Conservation (phyloP, 2,113 vertebrate species). For the Equus quagga region DNA sequence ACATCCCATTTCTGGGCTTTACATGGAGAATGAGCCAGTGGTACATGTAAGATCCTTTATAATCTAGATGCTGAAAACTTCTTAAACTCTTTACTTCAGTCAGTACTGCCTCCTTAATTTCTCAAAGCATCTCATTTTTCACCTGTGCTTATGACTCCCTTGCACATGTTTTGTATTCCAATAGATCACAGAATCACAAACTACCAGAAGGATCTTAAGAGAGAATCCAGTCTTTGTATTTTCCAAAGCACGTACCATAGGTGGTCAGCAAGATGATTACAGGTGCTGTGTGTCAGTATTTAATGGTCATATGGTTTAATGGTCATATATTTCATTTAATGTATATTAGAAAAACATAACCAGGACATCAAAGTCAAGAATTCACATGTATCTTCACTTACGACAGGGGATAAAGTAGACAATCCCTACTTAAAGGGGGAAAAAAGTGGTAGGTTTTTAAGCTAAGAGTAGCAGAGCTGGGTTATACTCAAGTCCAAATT, state of each 20-base stretch:
- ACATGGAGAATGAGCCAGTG: background rate
- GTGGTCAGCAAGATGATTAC: background rate
- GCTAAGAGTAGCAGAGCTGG: background rate
- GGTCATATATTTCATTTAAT: background rate
- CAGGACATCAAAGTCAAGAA: background rate
- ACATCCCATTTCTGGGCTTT: background rate
- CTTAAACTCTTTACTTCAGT: conserved; percentile 3
- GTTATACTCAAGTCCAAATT: background rate
- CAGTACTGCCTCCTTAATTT: background rate
- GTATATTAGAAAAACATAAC: background rate
- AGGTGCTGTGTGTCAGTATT: background rate
- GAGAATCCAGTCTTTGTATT: background rate
- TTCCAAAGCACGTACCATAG: background rate
- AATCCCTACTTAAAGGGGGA: background rate
- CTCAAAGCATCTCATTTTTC: background rate
- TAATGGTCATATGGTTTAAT: background rate
- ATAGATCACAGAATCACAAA: conserved; percentile 4
- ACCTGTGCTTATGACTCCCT: background rate
- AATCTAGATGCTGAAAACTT: background rate
- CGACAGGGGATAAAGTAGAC: conserved; percentile 20
- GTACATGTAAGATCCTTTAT: background rate
- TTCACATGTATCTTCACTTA: background rate
- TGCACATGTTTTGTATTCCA: background rate
- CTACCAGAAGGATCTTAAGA: background rate
- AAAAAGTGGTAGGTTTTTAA: background rate